Evolutionary conservation across 2,113 vertebrate species (phyloP), one percentile per base, ranked within the genome.

Genomic region (Paralichthys olivaceus): DNA sequence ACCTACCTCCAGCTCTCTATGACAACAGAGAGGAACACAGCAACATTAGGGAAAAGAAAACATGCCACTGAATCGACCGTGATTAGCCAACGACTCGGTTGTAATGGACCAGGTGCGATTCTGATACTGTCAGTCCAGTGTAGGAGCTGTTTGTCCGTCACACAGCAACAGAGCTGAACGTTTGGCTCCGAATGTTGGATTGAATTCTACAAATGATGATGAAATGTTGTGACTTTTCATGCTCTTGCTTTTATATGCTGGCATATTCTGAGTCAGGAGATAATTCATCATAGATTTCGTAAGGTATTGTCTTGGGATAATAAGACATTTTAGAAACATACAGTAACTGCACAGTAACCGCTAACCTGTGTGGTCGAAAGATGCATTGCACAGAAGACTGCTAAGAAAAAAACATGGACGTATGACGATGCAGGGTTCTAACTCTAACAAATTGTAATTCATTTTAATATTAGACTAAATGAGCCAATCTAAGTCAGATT

Each of bases 11-110:
- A 77, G 65, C 81, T 86, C 70, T 83, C 93, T 92, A 94, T 96
- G 95, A 96, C 95, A 95, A 94, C 92, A 92, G 92, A 94, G 95
- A 93, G 94, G 95, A 95, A 95, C 94, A 95, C 77, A 63, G 76
- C 87, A 86, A 82, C 63, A 37, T 92, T 76, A 72, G 84, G 53
- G 91, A 94, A 95, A 90, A 93, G 77, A 80, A 84, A 91, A 93
- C 75, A 91, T 2, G 83, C 83, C 84, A 87, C 83, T 82, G 84
- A 80, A 91, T 62, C 78, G 14, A 66, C 68, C 34, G 74, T 69
- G 75, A 89, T 89, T 84, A 85, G 55, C 67, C 56, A 72, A 72
- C 62, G 59, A 25, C 28, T 72, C n/a, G 73, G 79, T 80, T 81
- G 60, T 79, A 86, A 69, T 58, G 69, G 65, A 87, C 85, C 80